Evolutionary conservation across 35 echinoderm and acorn worm species (phyloP).

Genomic region (Stichopus chloronotus): DNA sequence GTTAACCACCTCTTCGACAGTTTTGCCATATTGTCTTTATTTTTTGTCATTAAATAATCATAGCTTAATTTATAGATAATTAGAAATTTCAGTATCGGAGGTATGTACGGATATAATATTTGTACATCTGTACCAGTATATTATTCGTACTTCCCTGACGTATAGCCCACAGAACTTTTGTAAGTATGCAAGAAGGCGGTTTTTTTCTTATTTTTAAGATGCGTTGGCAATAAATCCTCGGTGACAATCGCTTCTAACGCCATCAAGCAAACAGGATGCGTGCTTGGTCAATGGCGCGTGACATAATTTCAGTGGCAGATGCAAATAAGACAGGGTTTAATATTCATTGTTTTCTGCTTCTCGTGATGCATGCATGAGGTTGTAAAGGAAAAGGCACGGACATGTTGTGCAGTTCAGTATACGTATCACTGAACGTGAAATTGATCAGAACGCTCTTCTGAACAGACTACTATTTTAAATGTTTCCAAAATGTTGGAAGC

Average conservation of each 20-base stretch:
- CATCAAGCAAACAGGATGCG: neutral
- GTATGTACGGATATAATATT: no score
- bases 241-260: neutral
- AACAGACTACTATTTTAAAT: neutral
- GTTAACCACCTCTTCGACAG: no score
- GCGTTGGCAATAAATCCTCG: no score
- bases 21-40: no score
- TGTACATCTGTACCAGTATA: no score
- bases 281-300: slow-evolving; percentile 1
- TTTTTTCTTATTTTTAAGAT: no score
- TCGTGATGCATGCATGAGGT: neutral
- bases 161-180: no score
- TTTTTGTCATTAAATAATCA: no score
- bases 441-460: neutral
- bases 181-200: no score
- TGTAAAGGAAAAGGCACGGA: neutral
- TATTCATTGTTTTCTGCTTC: neutral
- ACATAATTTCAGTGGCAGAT: neutral
- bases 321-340: neutral
- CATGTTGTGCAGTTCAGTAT: neutral
- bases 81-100: no score
- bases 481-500: neutral
- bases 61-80: no score
- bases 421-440: neutral
- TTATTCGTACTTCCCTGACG: no score